Evolutionary conservation across 2,113 vertebrate genomes (phyloP).

Genomic region (Proteles cristata): DNA sequence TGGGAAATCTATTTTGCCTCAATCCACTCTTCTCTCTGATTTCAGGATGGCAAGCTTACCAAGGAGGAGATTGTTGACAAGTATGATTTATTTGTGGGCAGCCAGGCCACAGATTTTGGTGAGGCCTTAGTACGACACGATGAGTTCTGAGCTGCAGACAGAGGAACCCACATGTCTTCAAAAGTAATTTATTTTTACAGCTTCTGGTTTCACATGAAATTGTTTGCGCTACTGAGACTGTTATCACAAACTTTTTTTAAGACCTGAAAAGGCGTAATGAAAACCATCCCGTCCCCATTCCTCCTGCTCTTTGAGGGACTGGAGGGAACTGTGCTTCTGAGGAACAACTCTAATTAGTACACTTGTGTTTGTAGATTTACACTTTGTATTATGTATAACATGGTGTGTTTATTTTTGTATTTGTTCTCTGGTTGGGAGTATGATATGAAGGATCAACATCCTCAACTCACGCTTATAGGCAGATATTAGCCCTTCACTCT

Average conservation of each 20-base stretch:
- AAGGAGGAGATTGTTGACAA: constrained; percentile 94
- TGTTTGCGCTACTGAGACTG: constrained; percentile 83
- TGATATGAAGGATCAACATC: constrained; percentile 68
- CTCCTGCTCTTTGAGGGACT: constrained; percentile 49
- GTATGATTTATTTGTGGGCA: constrained; percentile 95
- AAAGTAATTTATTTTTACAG: constrained; percentile 93
- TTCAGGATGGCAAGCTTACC: constrained; percentile 93
- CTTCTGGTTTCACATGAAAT: constrained; percentile 83
- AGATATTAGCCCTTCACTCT: constrained; percentile 45
- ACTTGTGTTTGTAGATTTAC: constrained; percentile 78
- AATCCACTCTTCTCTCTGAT: not conserved
- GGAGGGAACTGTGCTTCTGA: constrained; percentile 58
- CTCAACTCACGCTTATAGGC: constrained; percentile 45
- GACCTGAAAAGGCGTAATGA: constrained; percentile 59
- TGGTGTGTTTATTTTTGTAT: constrained; percentile 82
- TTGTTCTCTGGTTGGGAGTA: constrained; percentile 66
- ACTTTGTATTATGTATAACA: constrained; percentile 76
- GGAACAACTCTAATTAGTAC: constrained; percentile 63
- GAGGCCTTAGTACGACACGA: constrained; percentile 94
- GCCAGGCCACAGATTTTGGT: constrained; percentile 96
- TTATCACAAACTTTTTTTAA: constrained; percentile 78
- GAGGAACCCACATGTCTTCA: constrained; percentile 74
- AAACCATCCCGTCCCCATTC: constrained; percentile 60
- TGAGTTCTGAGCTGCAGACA: constrained; percentile 88
- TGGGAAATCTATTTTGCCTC: not conserved